A percentile compares a stretch with the other conserved stretches of the same genome.
These are phyloP conservation scores for Diarsia brunnea DNA, from an alignment of 2,888 invertebrate genomes.

Conservation along the genomic window DNA sequence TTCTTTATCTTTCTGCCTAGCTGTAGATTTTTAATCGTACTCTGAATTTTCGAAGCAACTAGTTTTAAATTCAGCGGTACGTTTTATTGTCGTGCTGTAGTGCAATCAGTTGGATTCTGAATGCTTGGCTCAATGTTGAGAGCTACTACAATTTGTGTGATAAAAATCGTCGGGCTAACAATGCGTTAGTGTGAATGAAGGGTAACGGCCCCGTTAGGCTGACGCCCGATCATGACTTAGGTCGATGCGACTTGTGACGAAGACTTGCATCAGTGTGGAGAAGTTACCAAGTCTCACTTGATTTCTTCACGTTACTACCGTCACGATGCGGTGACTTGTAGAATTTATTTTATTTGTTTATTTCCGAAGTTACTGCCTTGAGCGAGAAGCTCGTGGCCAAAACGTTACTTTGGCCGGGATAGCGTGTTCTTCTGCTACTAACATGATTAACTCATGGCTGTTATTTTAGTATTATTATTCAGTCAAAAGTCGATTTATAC, in stretches of 20 bases:
- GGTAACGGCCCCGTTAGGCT: too few relatives aligned
- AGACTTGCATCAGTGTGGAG: not conserved
- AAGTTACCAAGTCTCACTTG: not conserved
- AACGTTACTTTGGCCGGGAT: not conserved
- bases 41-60: not conserved
- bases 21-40: not conserved
- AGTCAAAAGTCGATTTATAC: not conserved
- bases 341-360: not conserved
- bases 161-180: not conserved
- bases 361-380: not conserved
- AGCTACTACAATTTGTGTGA: not conserved
- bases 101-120: not conserved
- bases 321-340: not conserved
- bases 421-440: not conserved
- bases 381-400: not conserved
- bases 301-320: not conserved
- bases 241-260: not conserved
- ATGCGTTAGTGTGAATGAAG: not conserved
- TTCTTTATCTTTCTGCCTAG: too few relatives aligned
- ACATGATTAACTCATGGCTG: not conserved
- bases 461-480: too few relatives aligned
- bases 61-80: not conserved
- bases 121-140: not conserved
- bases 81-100: not conserved
- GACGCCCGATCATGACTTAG: too few relatives aligned